Evolutionary conservation across 2,888 invertebrate species (phyloP), one percentile per base, ranked within the genome.

Genomic region (Mythimna pallens): DNA sequence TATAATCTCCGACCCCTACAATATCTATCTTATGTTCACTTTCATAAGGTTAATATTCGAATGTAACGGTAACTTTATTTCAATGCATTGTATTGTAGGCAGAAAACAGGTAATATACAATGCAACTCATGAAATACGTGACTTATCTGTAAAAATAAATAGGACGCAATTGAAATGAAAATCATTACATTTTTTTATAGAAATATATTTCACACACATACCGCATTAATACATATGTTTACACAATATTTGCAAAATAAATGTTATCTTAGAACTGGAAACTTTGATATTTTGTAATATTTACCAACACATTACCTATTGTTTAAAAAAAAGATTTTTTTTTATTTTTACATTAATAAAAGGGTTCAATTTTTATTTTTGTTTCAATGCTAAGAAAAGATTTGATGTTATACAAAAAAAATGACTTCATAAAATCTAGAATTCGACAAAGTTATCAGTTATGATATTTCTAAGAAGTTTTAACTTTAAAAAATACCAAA

Each of bases 151-250:
- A 7, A 54, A 20, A 58, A 17, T 50, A 25, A 25, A 3, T 30
- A 40, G 57, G 43, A 65, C 7, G 65, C 71, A 64, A 78, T 47
- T 17, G 0, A 47, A 47, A 47, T 64, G 9, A 78, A 78, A 77
- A 20, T 0, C 50, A 72, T 40, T 8, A 50, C 7, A 7, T 66
- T 58, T 78, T 71, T 47, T 59, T 58, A 1, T 40, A 59, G 70
- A 72, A 72, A 63, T 70, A 63, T 77, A 78, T 78, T 77, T 66
- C 54, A 70, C 34, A 61, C 36, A 50, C 17, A 20, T 17, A 9
- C 17, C 12, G 59, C 20, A 59, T 54, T 14, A 65, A 76, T 67
- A 76, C 30, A 66, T 70, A 70, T 52, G 40, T 40, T 73, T 52
- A 71, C 47, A 77, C 5, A 65, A 69, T 61, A 59, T 58, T 73